Evolutionary conservation across 2,113 vertebrate genomes (phyloP), one percentile per base, ranked within the genome.

Genomic region (Elephas maximus): DNA sequence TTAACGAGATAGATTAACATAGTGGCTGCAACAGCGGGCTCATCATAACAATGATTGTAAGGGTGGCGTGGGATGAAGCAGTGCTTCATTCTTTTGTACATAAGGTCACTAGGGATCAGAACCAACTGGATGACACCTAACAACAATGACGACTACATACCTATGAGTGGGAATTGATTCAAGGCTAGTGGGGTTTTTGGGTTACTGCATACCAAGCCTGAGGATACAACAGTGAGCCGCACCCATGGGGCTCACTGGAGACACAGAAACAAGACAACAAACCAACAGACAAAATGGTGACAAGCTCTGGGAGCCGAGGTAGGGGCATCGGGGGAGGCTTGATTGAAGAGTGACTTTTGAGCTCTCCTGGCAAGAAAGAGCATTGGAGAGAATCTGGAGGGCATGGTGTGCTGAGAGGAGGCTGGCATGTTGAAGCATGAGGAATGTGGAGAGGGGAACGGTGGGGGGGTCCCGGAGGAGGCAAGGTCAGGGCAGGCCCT

Each of bases 271-370:
- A 65, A 28, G 80, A 53, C 67, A 21, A 33, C 7, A 33, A 51
- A 76, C 33, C 4, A 53, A 28, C 28, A 81, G 51, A 69, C 8
- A 5, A 28, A 57, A 57, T 41, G 41, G 51, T 2, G 17, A 30
- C 18, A 7, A 37, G 51, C 44, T 11, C 8, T 23, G 12, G 24
- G 74, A 17, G 11, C 33, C 24, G 12, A 45, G 51, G 14, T 0
- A 28, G 12, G 65, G 57, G 21, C 28, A 5, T 37, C 17, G 1
- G 77, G 44, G 73, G 51, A 28, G 26, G 6, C 48, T 76, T 37
- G 33, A 87, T 77, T 62, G 21, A 63, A 82, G 71, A 84, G 12
- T 21, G 76, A 78, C 73, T 78, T 77, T 45, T 88, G 94, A 93
- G 78, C 76, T 69, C 8, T 45, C 5, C 73, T 53, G 89, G 21